Percentiles rank a stretch among this genome's conserved stretches.
These are phyloP conservation scores for Drosophila micromelanica DNA, from an alignment of 1,140 invertebrate species.

Conservation along the genomic window DNA sequence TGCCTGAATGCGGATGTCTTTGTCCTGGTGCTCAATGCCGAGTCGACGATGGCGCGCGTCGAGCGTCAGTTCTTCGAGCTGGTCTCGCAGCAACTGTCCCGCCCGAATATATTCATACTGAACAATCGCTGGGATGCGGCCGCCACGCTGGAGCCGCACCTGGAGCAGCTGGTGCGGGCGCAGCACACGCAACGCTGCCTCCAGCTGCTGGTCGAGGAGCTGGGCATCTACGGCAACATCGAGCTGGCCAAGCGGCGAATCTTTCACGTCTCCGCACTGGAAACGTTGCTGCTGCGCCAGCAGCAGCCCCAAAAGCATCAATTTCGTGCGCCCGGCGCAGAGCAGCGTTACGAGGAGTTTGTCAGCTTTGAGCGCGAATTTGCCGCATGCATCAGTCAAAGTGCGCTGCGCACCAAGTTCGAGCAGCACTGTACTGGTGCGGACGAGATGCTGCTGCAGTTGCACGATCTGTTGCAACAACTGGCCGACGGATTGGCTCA, in stretches of 20 bases:
- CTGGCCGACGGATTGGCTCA: slow-evolving; percentile 88
- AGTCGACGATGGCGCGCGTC: slow-evolving; percentile 93
- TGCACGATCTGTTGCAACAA: slow-evolving; percentile 88
- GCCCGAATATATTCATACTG: slow-evolving; percentile 99
- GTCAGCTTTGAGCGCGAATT: slow-evolving; percentile 98
- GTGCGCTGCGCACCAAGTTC: slow-evolving; percentile 99
- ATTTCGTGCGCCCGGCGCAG: slow-evolving; percentile 86
- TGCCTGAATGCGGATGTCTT: slow-evolving; percentile 99
- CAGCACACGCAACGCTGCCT: slow-evolving; percentile 97
- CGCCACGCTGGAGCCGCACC: slow-evolving; percentile 94
- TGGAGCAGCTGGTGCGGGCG: slow-evolving; percentile 92
- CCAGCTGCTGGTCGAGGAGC: slow-evolving; percentile 96
- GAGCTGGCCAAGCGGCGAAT: slow-evolving; percentile 96
- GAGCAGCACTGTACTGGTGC: slow-evolving; percentile 97
- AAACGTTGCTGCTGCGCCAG: slow-evolving; percentile 92
- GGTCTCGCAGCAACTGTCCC: slow-evolving; percentile 97
- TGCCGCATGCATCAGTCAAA: slow-evolving; percentile 98
- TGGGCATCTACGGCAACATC: slow-evolving; percentile 92
- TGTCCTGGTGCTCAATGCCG: slow-evolving; percentile 98
- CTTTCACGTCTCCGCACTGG: slow-evolving; percentile 99
- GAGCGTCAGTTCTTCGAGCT: slow-evolving; percentile 99
- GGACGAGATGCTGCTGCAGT: slow-evolving; percentile 91
- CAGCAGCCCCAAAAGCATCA: slow-evolving; percentile 83
- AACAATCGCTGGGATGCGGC: slow-evolving; percentile 99
- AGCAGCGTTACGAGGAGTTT: slow-evolving; percentile 97